Percentiles rank a stretch among this genome's conserved stretches.
Conservation (phyloP, 2,113 vertebrate genomes). For the Alexandromys fortis region DNA sequence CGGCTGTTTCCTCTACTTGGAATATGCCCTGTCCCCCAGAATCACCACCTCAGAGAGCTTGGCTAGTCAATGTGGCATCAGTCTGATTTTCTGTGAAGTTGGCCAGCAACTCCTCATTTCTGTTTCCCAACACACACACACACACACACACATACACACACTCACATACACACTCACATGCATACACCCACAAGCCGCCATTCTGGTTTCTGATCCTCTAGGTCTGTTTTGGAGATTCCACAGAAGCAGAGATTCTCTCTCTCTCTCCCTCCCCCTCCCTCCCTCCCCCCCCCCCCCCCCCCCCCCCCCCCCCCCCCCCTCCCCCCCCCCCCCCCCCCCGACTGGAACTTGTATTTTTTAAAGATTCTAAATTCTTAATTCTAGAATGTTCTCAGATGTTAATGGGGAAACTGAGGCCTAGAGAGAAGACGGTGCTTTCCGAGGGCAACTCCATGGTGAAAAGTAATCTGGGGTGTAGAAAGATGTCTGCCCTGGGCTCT, state of each 20-base stretch:
- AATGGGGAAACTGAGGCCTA: not conserved
- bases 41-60: not conserved
- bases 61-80: fast-evolving
- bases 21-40: fast-evolving
- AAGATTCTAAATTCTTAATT: not conserved
- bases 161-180: fast-evolving
- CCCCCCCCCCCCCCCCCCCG: not conserved
- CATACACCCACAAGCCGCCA: not conserved
- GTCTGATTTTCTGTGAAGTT: not conserved
- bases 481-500: not conserved
- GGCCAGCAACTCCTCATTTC: not conserved
- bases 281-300: too few relatives aligned
- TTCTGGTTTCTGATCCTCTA: not conserved
- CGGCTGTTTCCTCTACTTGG: not conserved
- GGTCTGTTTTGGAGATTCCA: not conserved
- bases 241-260: too few relatives aligned
- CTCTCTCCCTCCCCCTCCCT: too few relatives aligned
- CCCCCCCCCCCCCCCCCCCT: too few relatives aligned
- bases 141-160: too few relatives aligned
- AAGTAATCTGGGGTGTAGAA: not conserved
- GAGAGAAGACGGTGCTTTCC: not conserved
- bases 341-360: not conserved
- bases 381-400: not conserved
- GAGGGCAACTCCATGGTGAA: not conserved
- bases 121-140: not conserved